These are phyloP conservation scores for Linepithema humile DNA, from an alignment of 1,140 invertebrate species.

Conservation along the genomic window DNA sequence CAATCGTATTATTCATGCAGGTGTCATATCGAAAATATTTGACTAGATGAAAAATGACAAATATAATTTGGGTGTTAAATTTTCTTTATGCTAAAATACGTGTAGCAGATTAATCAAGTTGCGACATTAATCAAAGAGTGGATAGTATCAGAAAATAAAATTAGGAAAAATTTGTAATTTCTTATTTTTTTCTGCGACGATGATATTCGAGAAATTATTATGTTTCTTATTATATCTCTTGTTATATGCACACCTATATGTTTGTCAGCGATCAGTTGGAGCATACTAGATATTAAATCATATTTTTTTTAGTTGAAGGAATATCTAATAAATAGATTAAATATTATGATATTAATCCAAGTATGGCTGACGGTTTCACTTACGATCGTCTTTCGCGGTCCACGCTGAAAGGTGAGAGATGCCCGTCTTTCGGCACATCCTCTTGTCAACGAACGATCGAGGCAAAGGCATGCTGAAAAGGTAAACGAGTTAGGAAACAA, in stretches of 20 bases:
- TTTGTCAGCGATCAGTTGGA: not conserved
- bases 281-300: too few relatives aligned
- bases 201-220: too few relatives aligned
- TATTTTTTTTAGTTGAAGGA: not conserved
- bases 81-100: too few relatives aligned
- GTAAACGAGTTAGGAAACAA: constrained; percentile 31
- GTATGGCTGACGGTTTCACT: not conserved
- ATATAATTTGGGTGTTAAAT: too few relatives aligned
- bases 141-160: too few relatives aligned
- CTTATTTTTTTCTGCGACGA: too few relatives aligned
- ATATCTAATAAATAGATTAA: not conserved
- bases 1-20: too few relatives aligned
- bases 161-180: too few relatives aligned
- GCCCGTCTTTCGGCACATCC: constrained; percentile 7
- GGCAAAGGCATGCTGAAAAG: constrained; percentile 12
- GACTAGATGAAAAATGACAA: too few relatives aligned
- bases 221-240: not conserved
- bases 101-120: too few relatives aligned
- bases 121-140: too few relatives aligned
- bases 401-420: constrained; percentile 14
- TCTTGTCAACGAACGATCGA: constrained; percentile 36
- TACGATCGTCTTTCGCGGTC: not conserved
- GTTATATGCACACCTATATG: not conserved
- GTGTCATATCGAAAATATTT: too few relatives aligned
- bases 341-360: not conserved